Evolutionary conservation across 2,888 invertebrate species (phyloP).

Genomic region (Agrilus cyanescens): DNA sequence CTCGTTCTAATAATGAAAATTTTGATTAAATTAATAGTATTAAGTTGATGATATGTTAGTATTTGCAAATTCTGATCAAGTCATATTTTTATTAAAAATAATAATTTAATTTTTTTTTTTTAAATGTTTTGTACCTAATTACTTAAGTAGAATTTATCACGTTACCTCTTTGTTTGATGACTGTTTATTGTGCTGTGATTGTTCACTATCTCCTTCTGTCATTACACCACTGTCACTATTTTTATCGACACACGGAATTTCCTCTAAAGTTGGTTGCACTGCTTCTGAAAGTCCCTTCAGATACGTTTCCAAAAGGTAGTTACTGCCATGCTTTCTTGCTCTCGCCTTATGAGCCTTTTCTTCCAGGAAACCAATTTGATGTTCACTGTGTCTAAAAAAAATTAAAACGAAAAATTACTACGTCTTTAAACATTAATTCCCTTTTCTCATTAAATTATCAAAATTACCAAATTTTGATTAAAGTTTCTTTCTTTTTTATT

Average conservation of each 20-base stretch:
- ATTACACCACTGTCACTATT: constrained; percentile 60
- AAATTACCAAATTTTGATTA: no score
- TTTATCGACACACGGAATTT: constrained; percentile 43
- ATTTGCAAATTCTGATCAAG: no score
- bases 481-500: constrained; percentile 1
- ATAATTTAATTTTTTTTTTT: no score
- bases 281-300: constrained; percentile 45
- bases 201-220: constrained; percentile 50
- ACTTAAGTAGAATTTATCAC: not conserved
- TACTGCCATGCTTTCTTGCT: constrained; percentile 64
- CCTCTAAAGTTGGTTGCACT: constrained; percentile 29
- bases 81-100: no score
- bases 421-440: no score
- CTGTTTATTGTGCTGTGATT: constrained; percentile 28
- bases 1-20: constrained; percentile 18
- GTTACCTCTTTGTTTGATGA: constrained; percentile 26
- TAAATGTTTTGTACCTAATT: no score
- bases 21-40: no score
- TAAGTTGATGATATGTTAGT: no score
- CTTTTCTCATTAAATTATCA: no score
- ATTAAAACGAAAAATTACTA: not conserved
- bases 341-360: constrained; percentile 63
- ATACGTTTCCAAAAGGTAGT: constrained; percentile 69
- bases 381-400: constrained; percentile 41
- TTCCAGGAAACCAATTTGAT: constrained; percentile 66